phyloP scores from a whole-genome alignment of 2,113 vertebrate species.

The Corythoichthys intestinalis region DNA sequence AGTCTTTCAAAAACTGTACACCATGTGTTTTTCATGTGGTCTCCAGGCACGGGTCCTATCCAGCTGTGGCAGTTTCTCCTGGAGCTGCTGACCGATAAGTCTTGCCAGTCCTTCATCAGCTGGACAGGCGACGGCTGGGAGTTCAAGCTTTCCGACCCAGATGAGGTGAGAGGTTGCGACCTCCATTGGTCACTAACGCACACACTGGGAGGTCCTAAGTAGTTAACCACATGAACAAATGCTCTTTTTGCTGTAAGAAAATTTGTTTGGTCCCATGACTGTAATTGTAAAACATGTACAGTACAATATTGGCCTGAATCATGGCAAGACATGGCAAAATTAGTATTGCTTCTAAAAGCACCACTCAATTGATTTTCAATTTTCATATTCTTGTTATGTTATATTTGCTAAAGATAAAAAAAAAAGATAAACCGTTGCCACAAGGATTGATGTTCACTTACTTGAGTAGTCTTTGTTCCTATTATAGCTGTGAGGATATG shows the following conservation, averaged over 20 bases:
- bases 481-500: background rate
- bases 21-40: constrained; percentile 8
- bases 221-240: constrained; percentile 60
- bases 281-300: background rate
- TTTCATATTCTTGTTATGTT: background rate
- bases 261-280: constrained; percentile 10
- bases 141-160: constrained; percentile 98
- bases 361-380: background rate
- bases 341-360: background rate
- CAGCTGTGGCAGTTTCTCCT: constrained; percentile 98
- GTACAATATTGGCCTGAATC: background rate
- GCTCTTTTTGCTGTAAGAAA: constrained; percentile 25
- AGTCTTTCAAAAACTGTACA: background rate
- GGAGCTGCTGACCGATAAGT: constrained; percentile 98
- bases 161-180: constrained; percentile 84
- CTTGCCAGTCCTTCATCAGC: constrained; percentile 99
- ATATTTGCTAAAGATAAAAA: too few species aligned
- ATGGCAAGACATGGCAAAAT: background rate
- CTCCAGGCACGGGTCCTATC: constrained; percentile 92
- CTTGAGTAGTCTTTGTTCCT: background rate
- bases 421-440: too few species aligned
- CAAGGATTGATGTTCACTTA: background rate
- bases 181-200: constrained; percentile 35
- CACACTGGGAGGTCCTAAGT: constrained; percentile 60
- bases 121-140: constrained; percentile 99